A percentile compares a stretch with the other conserved stretches of the same genome.
Evolutionary conservation across 2,113 vertebrate species (phyloP).

Genomic region (Urocolius indicus): DNA sequence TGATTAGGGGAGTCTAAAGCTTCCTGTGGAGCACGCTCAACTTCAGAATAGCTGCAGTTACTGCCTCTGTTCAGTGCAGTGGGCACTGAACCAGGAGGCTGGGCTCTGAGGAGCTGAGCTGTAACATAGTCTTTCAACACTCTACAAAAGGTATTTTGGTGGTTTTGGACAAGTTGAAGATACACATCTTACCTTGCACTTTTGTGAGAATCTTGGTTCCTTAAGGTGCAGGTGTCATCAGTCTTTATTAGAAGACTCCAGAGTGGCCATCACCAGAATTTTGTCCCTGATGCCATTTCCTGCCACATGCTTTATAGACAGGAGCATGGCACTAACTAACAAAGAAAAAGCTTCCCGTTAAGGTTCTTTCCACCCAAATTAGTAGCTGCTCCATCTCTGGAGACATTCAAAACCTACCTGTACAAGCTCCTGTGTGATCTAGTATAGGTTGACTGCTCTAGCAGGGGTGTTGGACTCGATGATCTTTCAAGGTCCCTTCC

Average conservation of each 20-base stretch:
- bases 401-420: too few species aligned
- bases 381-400: not conserved
- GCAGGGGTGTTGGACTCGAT: too few species aligned
- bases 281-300: not conserved
- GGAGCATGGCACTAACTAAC: not conserved
- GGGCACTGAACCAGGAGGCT: rapidly evolving
- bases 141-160: not conserved
- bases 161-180: not conserved
- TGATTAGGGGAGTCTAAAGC: not conserved
- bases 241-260: not conserved
- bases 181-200: not conserved
- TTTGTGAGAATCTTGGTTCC: not conserved
- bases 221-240: not conserved
- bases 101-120: not conserved
- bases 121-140: not conserved
- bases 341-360: not conserved
- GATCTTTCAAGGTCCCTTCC: too few species aligned
- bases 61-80: not conserved
- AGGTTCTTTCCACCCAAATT: not conserved
- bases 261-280: not conserved
- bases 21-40: rapidly evolving
- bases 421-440: too few species aligned
- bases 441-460: too few species aligned
- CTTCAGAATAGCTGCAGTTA: not conserved
- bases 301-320: not conserved